phyloP scores from a whole-genome alignment of 2,888 invertebrate genomes.

The Drosophila aldrichi region DNA sequence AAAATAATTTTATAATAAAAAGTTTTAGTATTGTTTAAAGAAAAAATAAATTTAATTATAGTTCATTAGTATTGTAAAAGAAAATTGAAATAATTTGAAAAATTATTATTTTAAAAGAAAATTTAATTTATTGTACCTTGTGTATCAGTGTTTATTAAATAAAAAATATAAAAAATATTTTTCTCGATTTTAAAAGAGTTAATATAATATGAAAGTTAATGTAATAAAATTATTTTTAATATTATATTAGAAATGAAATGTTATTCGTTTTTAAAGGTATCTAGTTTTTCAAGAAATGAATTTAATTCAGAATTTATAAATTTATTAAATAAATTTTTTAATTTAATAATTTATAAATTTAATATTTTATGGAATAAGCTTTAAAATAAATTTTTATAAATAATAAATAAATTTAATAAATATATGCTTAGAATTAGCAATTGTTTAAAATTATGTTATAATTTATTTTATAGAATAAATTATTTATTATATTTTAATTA shows the following conservation, averaged over 20 bases:
- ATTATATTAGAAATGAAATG: too few relatives aligned
- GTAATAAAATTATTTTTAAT: slow-evolving; percentile 65
- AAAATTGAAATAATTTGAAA: too few relatives aligned
- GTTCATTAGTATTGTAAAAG: slow-evolving; percentile 81
- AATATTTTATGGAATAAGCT: slow-evolving; percentile 1
- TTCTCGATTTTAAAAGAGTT: too few relatives aligned
- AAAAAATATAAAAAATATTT: slow-evolving; percentile 88
- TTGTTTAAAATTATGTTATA: too few relatives aligned
- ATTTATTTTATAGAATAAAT: too few relatives aligned
- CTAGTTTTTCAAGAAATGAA: slow-evolving; percentile 89
- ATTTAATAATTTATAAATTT: background rate
- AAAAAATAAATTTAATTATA: slow-evolving; percentile 87
- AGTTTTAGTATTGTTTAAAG: slow-evolving; percentile 58
- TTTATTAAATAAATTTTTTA: background rate
- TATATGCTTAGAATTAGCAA: background rate
- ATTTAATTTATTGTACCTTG: slow-evolving; percentile 86
- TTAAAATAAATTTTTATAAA: background rate
- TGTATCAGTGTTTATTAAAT: slow-evolving; percentile 80
- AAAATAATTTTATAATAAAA: background rate
- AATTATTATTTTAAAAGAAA: too few relatives aligned
- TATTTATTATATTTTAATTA: background rate
- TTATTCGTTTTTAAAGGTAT: slow-evolving; percentile 84
- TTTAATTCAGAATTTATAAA: slow-evolving; percentile 84
- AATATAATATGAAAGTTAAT: slow-evolving; percentile 87
- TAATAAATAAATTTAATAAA: background rate